Conservation (phyloP, 2,888 invertebrate genomes). For the Caenorhabditis sp. region DNA sequence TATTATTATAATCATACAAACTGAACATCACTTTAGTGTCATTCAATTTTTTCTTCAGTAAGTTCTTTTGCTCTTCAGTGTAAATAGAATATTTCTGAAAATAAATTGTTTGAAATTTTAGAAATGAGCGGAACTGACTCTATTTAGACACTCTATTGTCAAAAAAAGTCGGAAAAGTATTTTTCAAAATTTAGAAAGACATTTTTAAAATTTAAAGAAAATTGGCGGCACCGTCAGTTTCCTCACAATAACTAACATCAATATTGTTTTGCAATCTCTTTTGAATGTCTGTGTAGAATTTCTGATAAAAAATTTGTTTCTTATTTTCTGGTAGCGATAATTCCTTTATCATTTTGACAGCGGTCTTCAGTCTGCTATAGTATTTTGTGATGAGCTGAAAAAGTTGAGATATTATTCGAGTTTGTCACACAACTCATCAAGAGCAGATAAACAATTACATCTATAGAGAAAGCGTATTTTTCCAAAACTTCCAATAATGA, state of each 20-base stretch:
- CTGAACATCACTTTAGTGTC: slow-evolving; percentile 25
- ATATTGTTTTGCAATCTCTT: slow-evolving; percentile 20
- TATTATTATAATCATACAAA: slow-evolving; percentile 23
- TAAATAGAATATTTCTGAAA: slow-evolving; percentile 10
- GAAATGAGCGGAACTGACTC: too few relatives aligned
- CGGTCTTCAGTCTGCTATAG: slow-evolving; percentile 16
- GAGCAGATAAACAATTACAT: too few relatives aligned
- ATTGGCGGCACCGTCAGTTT: too few relatives aligned
- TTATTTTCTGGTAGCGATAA: slow-evolving; percentile 7
- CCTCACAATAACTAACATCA: slow-evolving; percentile 7
- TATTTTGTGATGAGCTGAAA: slow-evolving; percentile 16
- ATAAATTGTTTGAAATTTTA: background rate
- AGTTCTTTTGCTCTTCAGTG: slow-evolving; percentile 6
- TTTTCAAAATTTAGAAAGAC: too few relatives aligned
- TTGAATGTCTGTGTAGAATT: slow-evolving; percentile 13
- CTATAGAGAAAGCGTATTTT: too few relatives aligned
- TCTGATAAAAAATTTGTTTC: slow-evolving; percentile 26
- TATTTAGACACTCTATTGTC: too few relatives aligned
- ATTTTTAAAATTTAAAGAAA: too few relatives aligned
- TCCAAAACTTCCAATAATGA: background rate
- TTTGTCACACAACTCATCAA: too few relatives aligned
- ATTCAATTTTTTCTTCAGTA: slow-evolving; percentile 13
- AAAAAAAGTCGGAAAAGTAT: too few relatives aligned
- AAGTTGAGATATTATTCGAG: too few relatives aligned
- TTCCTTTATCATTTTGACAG: background rate